Evolutionary conservation across 2,113 vertebrate species (phyloP).

Genomic region (Perccottus glenii): DNA sequence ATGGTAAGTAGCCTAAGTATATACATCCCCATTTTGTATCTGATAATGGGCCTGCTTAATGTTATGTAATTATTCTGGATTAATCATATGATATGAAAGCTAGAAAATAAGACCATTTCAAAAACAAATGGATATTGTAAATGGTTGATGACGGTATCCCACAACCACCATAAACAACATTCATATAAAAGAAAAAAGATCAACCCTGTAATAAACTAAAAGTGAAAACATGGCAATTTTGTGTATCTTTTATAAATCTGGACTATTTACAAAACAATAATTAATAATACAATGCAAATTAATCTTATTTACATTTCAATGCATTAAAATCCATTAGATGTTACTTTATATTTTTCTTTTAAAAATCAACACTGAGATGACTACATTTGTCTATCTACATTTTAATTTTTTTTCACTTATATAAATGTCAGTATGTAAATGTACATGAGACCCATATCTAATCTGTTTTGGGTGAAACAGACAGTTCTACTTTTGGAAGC

Average conservation of each 20-base stretch:
- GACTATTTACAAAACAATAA: slow-evolving; percentile 81
- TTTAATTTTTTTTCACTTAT: slow-evolving; percentile 1
- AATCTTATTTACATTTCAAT: slow-evolving; percentile 84
- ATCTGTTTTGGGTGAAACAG: slow-evolving; percentile 86
- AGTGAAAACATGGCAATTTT: slow-evolving; percentile 47
- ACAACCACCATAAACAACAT: slow-evolving; percentile 64
- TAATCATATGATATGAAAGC: slow-evolving; percentile 59
- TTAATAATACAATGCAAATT: slow-evolving; percentile 80
- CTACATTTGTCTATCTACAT: background rate
- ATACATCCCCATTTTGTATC: slow-evolving; percentile 47
- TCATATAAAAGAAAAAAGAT: slow-evolving; percentile 53
- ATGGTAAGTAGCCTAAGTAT: slow-evolving; percentile 30
- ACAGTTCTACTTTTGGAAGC: slow-evolving; percentile 81
- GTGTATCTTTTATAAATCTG: slow-evolving; percentile 74
- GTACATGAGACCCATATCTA: slow-evolving; percentile 46
- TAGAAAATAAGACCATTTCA: slow-evolving; percentile 63
- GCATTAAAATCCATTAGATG: slow-evolving; percentile 67
- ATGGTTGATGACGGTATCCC: slow-evolving; percentile 64
- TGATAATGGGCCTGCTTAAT: slow-evolving; percentile 46
- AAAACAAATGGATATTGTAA: slow-evolving; percentile 44
- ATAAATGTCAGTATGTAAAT: slow-evolving; percentile 27
- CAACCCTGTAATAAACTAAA: slow-evolving; percentile 49
- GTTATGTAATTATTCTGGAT: slow-evolving; percentile 55
- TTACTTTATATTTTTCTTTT: slow-evolving; percentile 32
- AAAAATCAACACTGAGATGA: slow-evolving; percentile 50